A percentile compares a stretch with the other conserved stretches of the same genome.
These are phyloP conservation scores for Pseudorhiza aurosa DNA, from an alignment of 30 jellyfish, hydroid and myxozoan species.

Conservation along the genomic window DNA sequence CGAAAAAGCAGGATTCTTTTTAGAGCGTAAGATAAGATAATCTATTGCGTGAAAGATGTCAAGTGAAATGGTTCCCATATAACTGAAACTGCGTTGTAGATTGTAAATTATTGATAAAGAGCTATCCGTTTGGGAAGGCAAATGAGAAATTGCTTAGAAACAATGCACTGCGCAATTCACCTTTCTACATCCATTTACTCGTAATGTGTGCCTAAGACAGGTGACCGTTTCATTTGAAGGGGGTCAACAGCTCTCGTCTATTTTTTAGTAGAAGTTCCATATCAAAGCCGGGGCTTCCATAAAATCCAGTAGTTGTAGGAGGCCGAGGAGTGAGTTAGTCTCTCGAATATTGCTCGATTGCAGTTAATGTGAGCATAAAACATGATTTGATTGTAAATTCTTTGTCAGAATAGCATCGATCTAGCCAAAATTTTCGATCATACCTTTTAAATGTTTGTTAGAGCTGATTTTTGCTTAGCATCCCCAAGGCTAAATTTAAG, in stretches of 20 bases:
- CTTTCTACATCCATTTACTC: constrained; percentile 10
- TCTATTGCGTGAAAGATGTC: constrained; percentile 13
- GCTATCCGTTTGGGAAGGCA: constrained; percentile 30
- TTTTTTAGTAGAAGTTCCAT: no score
- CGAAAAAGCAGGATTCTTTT: not conserved
- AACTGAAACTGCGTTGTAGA: not conserved
- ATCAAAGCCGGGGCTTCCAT: no score
- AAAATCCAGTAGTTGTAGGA: no score
- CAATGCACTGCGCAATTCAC: constrained; percentile 4
- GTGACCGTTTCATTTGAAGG: constrained; percentile 13
- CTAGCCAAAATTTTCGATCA: no score
- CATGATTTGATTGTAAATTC: no score
- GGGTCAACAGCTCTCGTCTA: not conserved
- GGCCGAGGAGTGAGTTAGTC: no score
- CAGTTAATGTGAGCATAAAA: no score
- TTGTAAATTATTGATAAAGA: constrained; percentile 27
- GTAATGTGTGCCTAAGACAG: constrained; percentile 16
- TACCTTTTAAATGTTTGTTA: no score
- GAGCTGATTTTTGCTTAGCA: no score
- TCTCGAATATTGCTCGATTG: no score
- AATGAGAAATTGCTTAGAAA: constrained; percentile 34
- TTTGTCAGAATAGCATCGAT: no score
- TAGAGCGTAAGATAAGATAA: not conserved
- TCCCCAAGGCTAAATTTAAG: no score
- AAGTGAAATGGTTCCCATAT: constrained; percentile 22